Base-by-base conservation (phyloP, 1,140 invertebrate genomes). In the Eupeodes corollae region DNA sequence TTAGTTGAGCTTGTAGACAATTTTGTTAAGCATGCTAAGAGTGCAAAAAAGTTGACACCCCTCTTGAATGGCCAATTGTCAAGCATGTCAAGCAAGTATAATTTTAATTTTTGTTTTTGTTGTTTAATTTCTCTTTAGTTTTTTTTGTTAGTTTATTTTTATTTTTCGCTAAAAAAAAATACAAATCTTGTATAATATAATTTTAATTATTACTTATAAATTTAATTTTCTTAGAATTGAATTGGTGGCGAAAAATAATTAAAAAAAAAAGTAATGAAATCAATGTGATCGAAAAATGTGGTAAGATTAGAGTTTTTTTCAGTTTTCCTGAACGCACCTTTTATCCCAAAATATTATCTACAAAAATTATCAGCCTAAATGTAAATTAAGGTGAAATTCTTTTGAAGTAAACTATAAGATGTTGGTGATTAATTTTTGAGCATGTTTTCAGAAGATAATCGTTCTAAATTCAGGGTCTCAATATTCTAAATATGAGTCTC, bases 1-100 rank as follows among this genome's bases (percentile, higher is more conserved):
- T 72, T 57, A 70, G 71, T 68, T 68, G 56, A 43, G 53, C 65
- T 34, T 61, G 67, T 37, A 69, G 70, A 53, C 66, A 73, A 52
- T 70, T 72, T 51, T 73, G 70, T 52, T 68, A 63, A 55, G 55
- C 69, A 14, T 42, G 50, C 51, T 52, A 59, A 57, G 40, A 53
- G 52, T 54, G 49, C 51, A 52, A 50, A 47, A 44, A 55, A 54
- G 39, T 43, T 51, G 40, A 42, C 26, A 33, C 39, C 35, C 33
- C 35, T 38, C 38, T 46, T 43, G 44, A 6, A 44, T 26, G 15
- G 42, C 53, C 51, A 44, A 47, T 55, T 60, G 54, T n/a, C n/a
- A n/a, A 61, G 63, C 63, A 61, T 67, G 61, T 55, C 58, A 55
- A 67, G 63, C 63, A 67, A 67, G 63, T 67, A 67, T 64, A 63